Percentiles rank a stretch among this genome's conserved stretches.
Conservation (phyloP, 2,113 vertebrate genomes). For the Microcebus ravelobensis region DNA sequence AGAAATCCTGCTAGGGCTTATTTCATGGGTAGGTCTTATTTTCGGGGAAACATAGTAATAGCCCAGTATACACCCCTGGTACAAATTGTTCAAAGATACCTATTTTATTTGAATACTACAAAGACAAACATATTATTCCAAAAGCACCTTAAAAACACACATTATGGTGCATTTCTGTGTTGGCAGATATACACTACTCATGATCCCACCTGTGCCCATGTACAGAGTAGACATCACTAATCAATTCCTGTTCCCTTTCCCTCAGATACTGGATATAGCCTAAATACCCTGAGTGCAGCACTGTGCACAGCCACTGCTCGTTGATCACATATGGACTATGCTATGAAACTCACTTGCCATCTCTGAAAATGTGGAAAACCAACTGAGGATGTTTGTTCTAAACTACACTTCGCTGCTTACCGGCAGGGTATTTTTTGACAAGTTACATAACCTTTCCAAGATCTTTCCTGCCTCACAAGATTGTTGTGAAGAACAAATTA, state of each 20-base stretch:
- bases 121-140: background rate
- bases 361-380: conserved; percentile 25
- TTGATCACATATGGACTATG: background rate
- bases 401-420: background rate
- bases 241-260: background rate
- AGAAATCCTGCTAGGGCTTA: too few species aligned
- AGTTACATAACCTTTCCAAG: background rate
- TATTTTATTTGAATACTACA: background rate
- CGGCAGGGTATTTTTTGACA: conserved; percentile 14
- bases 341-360: background rate
- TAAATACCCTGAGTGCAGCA: background rate
- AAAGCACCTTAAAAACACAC: background rate
- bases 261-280: background rate
- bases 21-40: too few species aligned
- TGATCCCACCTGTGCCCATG: background rate
- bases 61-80: background rate
- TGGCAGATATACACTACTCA: background rate
- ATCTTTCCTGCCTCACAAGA: background rate
- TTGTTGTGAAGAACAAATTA: conserved; percentile 43
- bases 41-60: background rate
- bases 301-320: background rate
- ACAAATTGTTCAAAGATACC: background rate
- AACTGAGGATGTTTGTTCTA: background rate
- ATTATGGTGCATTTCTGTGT: background rate
- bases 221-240: background rate